phyloP scores from a whole-genome alignment of 2,888 invertebrate species.

The Pyrrhosoma nymphula region DNA sequence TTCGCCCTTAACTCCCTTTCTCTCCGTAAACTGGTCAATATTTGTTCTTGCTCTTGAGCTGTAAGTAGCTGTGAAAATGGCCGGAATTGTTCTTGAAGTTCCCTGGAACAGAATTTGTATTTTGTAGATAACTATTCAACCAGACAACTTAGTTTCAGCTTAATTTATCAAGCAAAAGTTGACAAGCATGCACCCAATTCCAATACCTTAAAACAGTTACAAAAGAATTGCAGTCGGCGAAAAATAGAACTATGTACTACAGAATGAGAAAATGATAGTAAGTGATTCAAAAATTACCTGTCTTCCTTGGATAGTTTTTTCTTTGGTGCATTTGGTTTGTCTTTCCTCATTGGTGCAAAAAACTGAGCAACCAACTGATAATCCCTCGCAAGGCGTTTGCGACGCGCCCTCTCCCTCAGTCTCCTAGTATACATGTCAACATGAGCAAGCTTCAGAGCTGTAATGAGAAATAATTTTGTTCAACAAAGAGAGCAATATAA shows the following conservation, averaged over 20 bases:
- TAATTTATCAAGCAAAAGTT: not conserved
- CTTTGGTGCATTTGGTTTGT: constrained; percentile 80
- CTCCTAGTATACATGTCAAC: constrained; percentile 94
- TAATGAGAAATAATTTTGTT: constrained; percentile 69
- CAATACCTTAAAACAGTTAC: too few relatives aligned
- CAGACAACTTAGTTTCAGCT: not conserved
- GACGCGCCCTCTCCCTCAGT: constrained; percentile 90
- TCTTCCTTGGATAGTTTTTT: constrained; percentile 88
- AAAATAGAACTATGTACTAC: too few relatives aligned
- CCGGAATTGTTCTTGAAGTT: constrained; percentile 90
- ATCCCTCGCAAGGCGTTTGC: constrained; percentile 94
- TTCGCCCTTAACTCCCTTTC: constrained; percentile 92
- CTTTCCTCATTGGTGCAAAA: constrained; percentile 83
- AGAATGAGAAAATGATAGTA: too few relatives aligned
- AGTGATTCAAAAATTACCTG: constrained; percentile 80
- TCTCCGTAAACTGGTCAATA: constrained; percentile 88
- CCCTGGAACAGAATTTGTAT: constrained; percentile 78
- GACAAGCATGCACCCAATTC: too few relatives aligned
- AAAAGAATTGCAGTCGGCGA: too few relatives aligned
- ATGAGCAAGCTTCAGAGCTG: constrained; percentile 92
- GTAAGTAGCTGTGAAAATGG: constrained; percentile 94
- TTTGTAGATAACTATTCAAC: not conserved
- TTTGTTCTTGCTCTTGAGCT: constrained; percentile 89
- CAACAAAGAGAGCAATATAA: not conserved
- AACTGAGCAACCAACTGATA: constrained; percentile 94